Conservation (phyloP, 2,888 invertebrate species). For the Archips crataeganus region DNA sequence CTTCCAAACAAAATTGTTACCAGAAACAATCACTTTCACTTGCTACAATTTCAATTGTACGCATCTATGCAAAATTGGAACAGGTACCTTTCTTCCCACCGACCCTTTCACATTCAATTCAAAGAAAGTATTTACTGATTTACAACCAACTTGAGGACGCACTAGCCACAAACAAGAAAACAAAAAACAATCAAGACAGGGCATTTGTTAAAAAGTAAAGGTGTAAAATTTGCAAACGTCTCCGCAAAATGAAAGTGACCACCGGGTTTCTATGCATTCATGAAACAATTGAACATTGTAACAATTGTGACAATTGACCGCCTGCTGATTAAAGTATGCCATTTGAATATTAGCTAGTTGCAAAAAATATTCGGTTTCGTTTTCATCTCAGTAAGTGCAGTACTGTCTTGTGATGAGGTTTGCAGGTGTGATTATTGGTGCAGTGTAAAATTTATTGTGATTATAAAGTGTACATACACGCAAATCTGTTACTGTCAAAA, state of each 20-base stretch:
- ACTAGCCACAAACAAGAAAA: constrained; percentile 70
- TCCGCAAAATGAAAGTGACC: constrained; percentile 76
- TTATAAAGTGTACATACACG: constrained; percentile 9
- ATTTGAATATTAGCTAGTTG: constrained; percentile 79
- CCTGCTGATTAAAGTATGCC: constrained; percentile 66
- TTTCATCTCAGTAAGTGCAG: constrained; percentile 61
- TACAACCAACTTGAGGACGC: constrained; percentile 69
- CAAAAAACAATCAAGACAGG: constrained; percentile 54
- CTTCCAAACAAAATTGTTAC: background rate
- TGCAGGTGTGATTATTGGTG: constrained; percentile 53
- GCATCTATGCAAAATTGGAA: constrained; percentile 68
- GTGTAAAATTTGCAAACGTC: constrained; percentile 64
- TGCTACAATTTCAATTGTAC: constrained; percentile 37
- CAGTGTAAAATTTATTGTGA: constrained; percentile 15
- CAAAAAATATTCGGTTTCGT: constrained; percentile 60
- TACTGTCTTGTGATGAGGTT: constrained; percentile 63
- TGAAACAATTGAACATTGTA: constrained; percentile 43
- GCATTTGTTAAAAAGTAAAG: constrained; percentile 64
- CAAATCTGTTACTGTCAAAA: background rate
- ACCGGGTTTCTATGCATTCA: constrained; percentile 50
- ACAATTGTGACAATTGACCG: constrained; percentile 69
- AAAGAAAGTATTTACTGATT: constrained; percentile 77
- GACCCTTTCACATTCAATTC: constrained; percentile 49
- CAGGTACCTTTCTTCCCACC: constrained; percentile 71
- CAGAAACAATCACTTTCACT: constrained; percentile 6